Conservation (phyloP, 1,140 invertebrate genomes). For the Hylaeus volcanicus region DNA sequence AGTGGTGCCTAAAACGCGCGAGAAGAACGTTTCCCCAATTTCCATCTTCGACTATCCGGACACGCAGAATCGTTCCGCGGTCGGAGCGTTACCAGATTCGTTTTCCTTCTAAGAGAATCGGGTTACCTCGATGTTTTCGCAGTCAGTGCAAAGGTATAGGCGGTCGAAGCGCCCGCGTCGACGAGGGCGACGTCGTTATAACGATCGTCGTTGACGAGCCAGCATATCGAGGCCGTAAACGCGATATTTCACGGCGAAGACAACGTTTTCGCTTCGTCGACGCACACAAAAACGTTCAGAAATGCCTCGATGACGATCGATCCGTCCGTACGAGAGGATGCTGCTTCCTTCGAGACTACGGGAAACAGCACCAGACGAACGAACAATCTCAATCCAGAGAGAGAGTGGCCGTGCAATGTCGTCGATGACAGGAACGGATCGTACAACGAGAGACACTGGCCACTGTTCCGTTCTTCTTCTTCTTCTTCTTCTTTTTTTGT, state of each 20-base stretch:
- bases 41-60: neutral
- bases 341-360: neutral
- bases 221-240: constrained; percentile 43
- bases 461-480: neutral
- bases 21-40: constrained; percentile 23
- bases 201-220: constrained; percentile 43
- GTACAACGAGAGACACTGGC: neutral
- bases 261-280: neutral
- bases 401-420: constrained; percentile 15
- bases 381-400: neutral
- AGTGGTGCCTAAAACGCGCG: neutral
- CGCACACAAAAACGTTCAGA: constrained; percentile 4
- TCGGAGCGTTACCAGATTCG: neutral
- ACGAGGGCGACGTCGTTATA: constrained; percentile 53
- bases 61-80: neutral
- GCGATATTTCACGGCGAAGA: constrained; percentile 1
- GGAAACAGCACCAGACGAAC: neutral
- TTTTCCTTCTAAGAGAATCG: constrained; percentile 26
- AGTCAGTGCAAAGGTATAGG: constrained; percentile 24
- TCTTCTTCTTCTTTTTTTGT: too few species aligned
- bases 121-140: constrained; percentile 52
- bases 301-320: constrained; percentile 22
- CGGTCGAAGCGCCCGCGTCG: constrained; percentile 49
- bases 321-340: constrained; percentile 20
- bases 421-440: constrained; percentile 12